A percentile compares a stretch with the other conserved stretches of the same genome.
Conservation (phyloP, 2,888 invertebrate genomes). For the Stratiomys singularior region DNA sequence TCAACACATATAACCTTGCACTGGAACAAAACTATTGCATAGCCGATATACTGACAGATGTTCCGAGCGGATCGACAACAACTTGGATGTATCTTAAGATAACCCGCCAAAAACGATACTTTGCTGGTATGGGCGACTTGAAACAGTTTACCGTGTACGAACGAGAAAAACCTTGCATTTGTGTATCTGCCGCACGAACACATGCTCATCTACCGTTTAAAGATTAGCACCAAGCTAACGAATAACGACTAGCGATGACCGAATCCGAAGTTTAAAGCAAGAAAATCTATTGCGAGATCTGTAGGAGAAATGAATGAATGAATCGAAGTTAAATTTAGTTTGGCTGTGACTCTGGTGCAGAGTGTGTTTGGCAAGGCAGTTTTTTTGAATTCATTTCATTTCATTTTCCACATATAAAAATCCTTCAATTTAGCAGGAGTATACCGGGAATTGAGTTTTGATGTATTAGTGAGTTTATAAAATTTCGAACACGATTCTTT, state of each 20-base stretch:
- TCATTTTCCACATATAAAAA: neutral
- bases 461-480: neutral
- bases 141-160: neutral
- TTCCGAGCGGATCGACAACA: neutral
- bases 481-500: neutral
- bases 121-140: neutral
- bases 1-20: too few relatives aligned
- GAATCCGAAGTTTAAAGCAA: constrained; percentile 12
- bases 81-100: too few relatives aligned
- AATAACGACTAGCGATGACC: neutral
- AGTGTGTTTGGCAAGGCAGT: constrained; percentile 18
- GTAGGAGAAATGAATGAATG: constrained; percentile 38
- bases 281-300: constrained; percentile 13
- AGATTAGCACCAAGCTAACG: neutral
- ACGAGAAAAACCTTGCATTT: neutral
- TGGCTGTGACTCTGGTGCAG: constrained; percentile 29
- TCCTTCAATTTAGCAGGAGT: too few relatives aligned
- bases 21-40: too few relatives aligned
- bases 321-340: constrained; percentile 40
- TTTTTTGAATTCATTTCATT: neutral
- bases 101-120: neutral
- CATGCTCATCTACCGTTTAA: neutral
- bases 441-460: too few relatives aligned
- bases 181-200: neutral
- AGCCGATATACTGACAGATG: neutral